These are phyloP conservation scores for Fregata magnificens DNA, from an alignment of 2,113 vertebrate genomes.

Conservation along the genomic window DNA sequence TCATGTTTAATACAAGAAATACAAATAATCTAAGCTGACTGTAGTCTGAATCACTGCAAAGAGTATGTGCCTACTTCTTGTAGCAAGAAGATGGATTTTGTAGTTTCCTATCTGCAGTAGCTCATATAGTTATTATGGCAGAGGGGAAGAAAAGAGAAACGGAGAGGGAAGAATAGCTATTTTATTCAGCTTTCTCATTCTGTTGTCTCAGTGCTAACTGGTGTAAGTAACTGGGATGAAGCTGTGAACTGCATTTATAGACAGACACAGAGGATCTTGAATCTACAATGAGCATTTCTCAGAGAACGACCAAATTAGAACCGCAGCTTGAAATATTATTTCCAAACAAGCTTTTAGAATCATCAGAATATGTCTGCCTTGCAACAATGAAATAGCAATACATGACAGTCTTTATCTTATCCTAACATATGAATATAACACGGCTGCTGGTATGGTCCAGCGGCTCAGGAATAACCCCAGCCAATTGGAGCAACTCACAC, in stretches of 20 bases:
- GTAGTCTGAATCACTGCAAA: neutral
- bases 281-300: neutral
- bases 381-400: neutral
- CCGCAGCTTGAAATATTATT: neutral
- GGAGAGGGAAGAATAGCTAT: neutral
- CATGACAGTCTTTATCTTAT: neutral
- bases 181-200: neutral
- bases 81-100: neutral
- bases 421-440: accelerated
- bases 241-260: neutral
- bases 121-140: neutral
- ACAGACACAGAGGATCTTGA: neutral
- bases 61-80: neutral
- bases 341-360: neutral
- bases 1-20: neutral
- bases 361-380: neutral
- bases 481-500: neutral
- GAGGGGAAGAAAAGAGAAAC: neutral
- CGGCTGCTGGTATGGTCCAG: neutral
- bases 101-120: neutral
- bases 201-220: neutral
- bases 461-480: neutral
- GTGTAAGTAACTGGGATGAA: neutral
- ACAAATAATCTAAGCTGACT: neutral
- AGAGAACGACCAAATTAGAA: neutral